Conservation (phyloP, 2,797 vertebrate species). For the Aphelocoma californica region DNA sequence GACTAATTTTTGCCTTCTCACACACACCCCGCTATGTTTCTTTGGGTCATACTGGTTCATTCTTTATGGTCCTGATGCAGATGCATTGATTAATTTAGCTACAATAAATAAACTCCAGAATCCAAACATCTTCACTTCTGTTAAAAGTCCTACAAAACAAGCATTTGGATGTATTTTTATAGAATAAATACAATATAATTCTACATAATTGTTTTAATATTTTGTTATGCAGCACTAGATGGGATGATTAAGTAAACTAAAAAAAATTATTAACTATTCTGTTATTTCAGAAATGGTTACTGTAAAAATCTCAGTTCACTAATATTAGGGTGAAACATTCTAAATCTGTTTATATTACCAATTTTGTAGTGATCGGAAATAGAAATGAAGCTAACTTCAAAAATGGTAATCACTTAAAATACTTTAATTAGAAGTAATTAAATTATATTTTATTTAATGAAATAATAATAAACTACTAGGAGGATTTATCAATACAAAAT, state of each 20-base stretch:
- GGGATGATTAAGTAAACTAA: background rate
- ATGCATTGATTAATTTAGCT: background rate
- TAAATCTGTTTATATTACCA: background rate
- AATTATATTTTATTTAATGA: background rate
- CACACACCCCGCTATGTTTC: fast-evolving
- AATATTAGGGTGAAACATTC: background rate
- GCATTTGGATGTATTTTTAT: background rate
- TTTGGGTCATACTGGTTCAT: background rate
- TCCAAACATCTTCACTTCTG: background rate
- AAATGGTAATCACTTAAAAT: background rate
- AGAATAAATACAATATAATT: background rate
- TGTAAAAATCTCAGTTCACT: background rate
- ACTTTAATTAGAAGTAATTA: background rate
- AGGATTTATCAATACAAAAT: conserved; percentile 32
- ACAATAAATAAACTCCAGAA: background rate
- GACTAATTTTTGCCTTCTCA: background rate
- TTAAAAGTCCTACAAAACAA: background rate
- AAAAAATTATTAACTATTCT: background rate
- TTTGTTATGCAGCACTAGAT: background rate
- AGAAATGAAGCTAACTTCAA: background rate
- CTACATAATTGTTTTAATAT: background rate
- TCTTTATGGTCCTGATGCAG: background rate
- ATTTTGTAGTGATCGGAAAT: background rate
- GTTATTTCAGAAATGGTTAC: background rate
- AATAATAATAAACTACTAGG: background rate